These are phyloP conservation scores for Tretioscincus oriximinensis DNA, from an alignment of 2,113 vertebrate species.

Conservation along the genomic window DNA sequence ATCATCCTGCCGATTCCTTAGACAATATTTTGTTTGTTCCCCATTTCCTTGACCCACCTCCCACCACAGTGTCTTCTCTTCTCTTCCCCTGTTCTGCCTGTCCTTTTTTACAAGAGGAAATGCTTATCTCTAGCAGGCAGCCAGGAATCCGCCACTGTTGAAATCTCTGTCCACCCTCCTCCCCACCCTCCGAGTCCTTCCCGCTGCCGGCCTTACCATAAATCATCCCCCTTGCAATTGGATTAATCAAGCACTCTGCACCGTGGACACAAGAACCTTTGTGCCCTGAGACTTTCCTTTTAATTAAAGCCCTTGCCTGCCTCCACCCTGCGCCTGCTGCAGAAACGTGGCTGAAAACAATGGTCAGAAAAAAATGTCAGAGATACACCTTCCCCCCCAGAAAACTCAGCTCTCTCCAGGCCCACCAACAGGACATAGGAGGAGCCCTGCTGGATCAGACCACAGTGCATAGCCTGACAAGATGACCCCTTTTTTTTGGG, in stretches of 20 bases:
- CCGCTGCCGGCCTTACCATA: neutral
- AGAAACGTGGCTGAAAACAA: too few relatives aligned
- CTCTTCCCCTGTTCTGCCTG: neutral
- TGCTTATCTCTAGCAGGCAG: neutral
- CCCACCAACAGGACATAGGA: too few relatives aligned
- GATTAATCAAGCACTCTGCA: neutral
- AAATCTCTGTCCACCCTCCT: neutral
- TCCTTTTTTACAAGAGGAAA: neutral
- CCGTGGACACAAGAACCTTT: neutral
- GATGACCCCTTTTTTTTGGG: too few relatives aligned
- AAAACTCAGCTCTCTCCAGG: too few relatives aligned
- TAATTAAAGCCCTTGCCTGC: constrained; percentile 9
- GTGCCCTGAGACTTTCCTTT: neutral
- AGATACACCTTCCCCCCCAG: too few relatives aligned
- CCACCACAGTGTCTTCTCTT: neutral
- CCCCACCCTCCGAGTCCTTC: neutral
- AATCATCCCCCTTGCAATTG: constrained; percentile 22
- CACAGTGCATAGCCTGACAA: too few relatives aligned
- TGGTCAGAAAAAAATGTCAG: neutral
- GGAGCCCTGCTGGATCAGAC: too few relatives aligned
- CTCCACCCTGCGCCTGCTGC: neutral
- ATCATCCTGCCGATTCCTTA: neutral
- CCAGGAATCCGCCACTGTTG: constrained; percentile 3
- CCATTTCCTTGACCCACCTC: neutral
- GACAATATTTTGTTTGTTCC: neutral